phyloP scores from a whole-genome alignment of 1,140 invertebrate species.

The Belonocnema kinseyi region DNA sequence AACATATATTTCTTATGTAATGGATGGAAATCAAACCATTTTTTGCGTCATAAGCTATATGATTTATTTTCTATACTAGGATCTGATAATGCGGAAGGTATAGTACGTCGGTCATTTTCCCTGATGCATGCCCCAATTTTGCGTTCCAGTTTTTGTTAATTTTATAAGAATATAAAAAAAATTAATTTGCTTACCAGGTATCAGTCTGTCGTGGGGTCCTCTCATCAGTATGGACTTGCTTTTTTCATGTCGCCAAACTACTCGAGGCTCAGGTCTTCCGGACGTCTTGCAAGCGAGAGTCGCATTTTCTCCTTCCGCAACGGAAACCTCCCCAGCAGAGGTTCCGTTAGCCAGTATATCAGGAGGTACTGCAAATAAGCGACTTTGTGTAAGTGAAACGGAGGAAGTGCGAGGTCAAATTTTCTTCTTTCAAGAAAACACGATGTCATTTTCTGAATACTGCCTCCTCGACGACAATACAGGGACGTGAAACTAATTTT shows the following conservation, averaged over 20 bases:
- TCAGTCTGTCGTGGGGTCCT: slow-evolving; percentile 60
- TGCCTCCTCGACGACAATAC: slow-evolving; percentile 7
- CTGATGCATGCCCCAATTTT: slow-evolving; percentile 35
- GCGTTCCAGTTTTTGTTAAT: background rate
- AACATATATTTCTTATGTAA: no score
- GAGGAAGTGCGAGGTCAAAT: slow-evolving; percentile 36
- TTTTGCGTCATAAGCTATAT: no score
- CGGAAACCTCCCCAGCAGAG: slow-evolving; percentile 78
- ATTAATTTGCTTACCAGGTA: slow-evolving; percentile 53
- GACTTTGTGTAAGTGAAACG: slow-evolving; percentile 37
- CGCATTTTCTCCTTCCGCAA: slow-evolving; percentile 82
- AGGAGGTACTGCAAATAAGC: slow-evolving; percentile 78
- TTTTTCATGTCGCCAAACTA: slow-evolving; percentile 77
- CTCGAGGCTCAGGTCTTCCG: slow-evolving; percentile 77
- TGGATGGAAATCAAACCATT: no score
- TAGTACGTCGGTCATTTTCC: background rate
- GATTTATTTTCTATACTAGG: no score
- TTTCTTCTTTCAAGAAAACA: slow-evolving; percentile 35
- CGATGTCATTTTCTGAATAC: slow-evolving; percentile 48
- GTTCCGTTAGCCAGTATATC: slow-evolving; percentile 80
- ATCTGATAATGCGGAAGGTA: no score
- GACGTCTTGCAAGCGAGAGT: slow-evolving; percentile 81
- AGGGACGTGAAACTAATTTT: slow-evolving; percentile 15
- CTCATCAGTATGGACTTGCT: slow-evolving; percentile 63
- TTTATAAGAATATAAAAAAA: background rate